Percentiles rank a stretch among this genome's conserved stretches.
Conservation (phyloP, 2,797 vertebrate species). For the Poeciliopsis infans region DNA sequence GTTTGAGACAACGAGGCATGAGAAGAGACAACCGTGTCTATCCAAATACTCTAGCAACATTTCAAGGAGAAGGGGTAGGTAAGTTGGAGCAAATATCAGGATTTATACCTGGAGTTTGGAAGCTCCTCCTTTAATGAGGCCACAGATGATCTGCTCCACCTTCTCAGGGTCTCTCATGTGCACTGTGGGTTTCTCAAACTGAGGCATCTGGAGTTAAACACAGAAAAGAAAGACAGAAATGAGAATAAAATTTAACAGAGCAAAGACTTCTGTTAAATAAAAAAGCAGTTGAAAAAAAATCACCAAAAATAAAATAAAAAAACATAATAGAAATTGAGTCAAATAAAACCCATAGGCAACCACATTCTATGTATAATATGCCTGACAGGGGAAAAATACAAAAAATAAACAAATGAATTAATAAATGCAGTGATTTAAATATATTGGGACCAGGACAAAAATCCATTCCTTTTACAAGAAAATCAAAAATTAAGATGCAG, state of each 20-base stretch:
- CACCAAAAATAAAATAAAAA: too few species aligned
- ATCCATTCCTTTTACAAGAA: not conserved
- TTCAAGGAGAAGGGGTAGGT: not conserved
- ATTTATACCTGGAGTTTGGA: conserved; percentile 91
- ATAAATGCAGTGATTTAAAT: not conserved
- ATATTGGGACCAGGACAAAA: not conserved
- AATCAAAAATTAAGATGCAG: not conserved
- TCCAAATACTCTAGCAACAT: not conserved
- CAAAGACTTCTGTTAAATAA: not conserved
- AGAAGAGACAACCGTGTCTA: not conserved
- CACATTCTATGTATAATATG: too few species aligned
- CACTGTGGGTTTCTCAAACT: conserved; percentile 95
- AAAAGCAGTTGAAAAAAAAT: not conserved
- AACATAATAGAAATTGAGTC: not conserved
- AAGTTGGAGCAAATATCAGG: too few species aligned
- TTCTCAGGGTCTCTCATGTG: conserved; percentile 91
- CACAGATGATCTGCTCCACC: conserved; percentile 96
- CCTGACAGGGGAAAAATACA: too few species aligned
- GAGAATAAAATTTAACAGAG: not conserved
- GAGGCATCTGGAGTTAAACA: conserved; percentile 88
- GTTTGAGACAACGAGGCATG: not conserved
- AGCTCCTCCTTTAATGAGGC: conserved; percentile 95
- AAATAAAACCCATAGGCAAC: not conserved
- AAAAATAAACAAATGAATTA: not conserved
- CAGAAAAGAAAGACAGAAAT: not conserved